Evolutionary conservation across 2,888 invertebrate genomes (phyloP), one percentile per base, ranked within the genome.

Genomic region (Trichopoda pennipes): DNA sequence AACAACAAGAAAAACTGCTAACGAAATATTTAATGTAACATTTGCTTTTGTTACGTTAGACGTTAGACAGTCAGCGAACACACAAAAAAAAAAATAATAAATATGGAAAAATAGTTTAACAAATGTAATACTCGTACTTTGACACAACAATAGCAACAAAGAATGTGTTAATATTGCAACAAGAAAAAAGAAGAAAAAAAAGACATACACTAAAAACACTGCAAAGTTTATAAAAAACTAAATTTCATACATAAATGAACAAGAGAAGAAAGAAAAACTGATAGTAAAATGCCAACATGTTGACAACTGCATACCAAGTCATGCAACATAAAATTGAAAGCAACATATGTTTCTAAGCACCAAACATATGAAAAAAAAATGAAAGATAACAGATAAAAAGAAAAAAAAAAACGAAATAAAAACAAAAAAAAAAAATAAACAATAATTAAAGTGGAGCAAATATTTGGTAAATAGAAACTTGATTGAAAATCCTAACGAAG

Each of bases 101-200:
- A 28, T 4, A 6, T 28, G 28, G 2, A 6, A 51, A 51, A 44
- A 64, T 17, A 58, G n/a, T 60, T 19, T 60, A 70, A 79, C 70
- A 79, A 70, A 63, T 75, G 79, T 66, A 79, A 75, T 64, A 79
- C 60, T 75, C 55, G 73, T 80, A 74, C 73, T 82, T 82, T 82
- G 82, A 82, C 82, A 82, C 79, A 82, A 82, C 79, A 82, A 82
- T 79, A 61, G 79, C 70, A 69, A 58, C 49, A 56, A 79, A 79
- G 75, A 78, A 82, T 82, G 75, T 82, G 79, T 79, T 82, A 79
- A 75, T 75, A 72, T 66, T 79, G 70, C 75, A 75, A 56, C 64
- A 64, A 61, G 1, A 61, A 38, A 70, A 69, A 47, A 61, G 55
- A 16, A 44, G 19, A 42, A 17, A 19, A 17, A 47, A 53, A 55